phyloP scores from a whole-genome alignment of 1,140 invertebrate genomes.

The Cylas formicarius region DNA sequence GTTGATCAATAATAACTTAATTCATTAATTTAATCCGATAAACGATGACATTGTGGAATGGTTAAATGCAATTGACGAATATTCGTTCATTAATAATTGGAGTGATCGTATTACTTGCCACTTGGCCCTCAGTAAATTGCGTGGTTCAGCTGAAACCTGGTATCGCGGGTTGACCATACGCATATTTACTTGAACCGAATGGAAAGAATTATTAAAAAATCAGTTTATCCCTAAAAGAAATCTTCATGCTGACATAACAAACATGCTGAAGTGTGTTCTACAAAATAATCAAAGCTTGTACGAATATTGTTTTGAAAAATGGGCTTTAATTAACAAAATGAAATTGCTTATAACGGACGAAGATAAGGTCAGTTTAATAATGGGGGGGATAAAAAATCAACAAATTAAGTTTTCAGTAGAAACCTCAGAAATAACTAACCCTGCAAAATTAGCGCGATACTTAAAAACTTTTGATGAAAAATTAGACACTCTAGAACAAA shows the following conservation, averaged over 20 bases:
- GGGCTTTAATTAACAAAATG: conserved; percentile 12
- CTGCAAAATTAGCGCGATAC: conserved; percentile 12
- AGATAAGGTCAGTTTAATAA: conserved; percentile 21
- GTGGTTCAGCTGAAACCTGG: conserved; percentile 18
- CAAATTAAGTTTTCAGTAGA: conserved; percentile 22
- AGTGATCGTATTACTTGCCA: conserved; percentile 8
- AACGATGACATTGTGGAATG: conserved; percentile 16
- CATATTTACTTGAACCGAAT: conserved; percentile 16
- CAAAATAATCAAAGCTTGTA: conserved; percentile 7
- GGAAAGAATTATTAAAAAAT: conserved; percentile 7
- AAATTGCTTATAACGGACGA: conserved; percentile 10
- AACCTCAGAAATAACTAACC: conserved; percentile 14
- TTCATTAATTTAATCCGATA: conserved; percentile 18
- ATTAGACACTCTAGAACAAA: too few species aligned
- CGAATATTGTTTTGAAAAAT: conserved; percentile 12
- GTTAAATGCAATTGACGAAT: conserved; percentile 16
- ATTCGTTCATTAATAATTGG: conserved; percentile 16
- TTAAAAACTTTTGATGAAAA: conserved; percentile 18
- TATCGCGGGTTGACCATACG: conserved; percentile 13
- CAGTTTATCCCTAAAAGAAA: conserved; percentile 14
- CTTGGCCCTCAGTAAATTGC: conserved; percentile 18
- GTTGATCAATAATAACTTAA: conserved; percentile 16
- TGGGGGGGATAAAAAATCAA: conserved; percentile 16
- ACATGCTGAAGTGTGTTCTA: conserved; percentile 16
- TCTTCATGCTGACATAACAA: conserved; percentile 8